Conservation (phyloP, 30 jellyfish, hydroid and myxozoan genomes). For the Hydractinia symbiolongicarpus region DNA sequence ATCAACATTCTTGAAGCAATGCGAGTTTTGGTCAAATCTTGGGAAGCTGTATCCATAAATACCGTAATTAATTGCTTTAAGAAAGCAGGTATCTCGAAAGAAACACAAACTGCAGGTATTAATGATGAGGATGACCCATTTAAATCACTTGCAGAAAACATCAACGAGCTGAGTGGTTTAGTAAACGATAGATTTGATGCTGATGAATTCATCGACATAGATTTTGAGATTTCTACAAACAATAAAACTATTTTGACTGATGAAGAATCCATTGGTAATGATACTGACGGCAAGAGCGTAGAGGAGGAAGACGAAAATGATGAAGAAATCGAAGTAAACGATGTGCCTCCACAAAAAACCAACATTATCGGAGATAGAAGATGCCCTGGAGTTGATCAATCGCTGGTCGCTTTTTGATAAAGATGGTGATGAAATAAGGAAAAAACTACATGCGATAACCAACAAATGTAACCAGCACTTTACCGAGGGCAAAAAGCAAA, state of each 20-base stretch:
- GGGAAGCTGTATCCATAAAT: constrained; percentile 27
- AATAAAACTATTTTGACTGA: background rate
- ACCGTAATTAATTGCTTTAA: constrained; percentile 26
- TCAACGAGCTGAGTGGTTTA: constrained; percentile 18
- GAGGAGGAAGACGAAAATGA: constrained; percentile 23
- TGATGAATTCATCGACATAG: constrained; percentile 19
- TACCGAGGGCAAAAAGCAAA: too few relatives aligned
- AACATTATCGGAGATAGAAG: constrained; percentile 6
- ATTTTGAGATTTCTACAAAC: constrained; percentile 5
- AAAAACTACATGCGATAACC: too few relatives aligned
- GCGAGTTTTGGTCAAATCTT: constrained; percentile 18
- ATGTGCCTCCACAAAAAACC: constrained; percentile 21
- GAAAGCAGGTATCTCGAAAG: constrained; percentile 44
- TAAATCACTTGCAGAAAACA: background rate
- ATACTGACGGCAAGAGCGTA: background rate
- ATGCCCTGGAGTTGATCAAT: background rate
- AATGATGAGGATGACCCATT: constrained; percentile 31
- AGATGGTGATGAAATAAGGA: too few relatives aligned
- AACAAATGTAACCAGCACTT: too few relatives aligned
- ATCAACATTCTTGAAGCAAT: background rate
- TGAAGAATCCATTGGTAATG: background rate
- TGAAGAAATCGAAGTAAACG: constrained; percentile 29
- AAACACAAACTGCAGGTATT: background rate
- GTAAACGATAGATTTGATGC: constrained; percentile 11
- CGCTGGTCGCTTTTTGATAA: constrained; percentile 1